phyloP scores from a whole-genome alignment of 2,888 invertebrate species.

The Nymphalis urticae region DNA sequence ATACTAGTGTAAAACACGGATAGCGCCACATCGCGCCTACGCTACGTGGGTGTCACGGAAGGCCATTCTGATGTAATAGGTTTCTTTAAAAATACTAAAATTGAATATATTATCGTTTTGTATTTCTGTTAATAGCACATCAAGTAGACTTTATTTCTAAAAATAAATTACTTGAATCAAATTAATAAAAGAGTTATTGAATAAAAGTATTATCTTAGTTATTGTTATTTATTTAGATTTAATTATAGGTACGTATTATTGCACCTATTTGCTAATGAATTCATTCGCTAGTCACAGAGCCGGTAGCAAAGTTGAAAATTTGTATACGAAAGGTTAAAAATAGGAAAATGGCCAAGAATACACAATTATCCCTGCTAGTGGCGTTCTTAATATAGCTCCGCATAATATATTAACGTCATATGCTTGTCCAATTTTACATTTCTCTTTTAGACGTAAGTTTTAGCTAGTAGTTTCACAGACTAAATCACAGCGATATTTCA shows the following conservation, averaged over 20 bases:
- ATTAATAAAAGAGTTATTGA: too few species aligned
- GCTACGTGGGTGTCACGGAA: constrained; percentile 52
- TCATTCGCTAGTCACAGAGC: background rate
- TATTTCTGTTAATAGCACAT: background rate
- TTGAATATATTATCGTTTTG: background rate
- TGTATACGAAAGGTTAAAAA: constrained; percentile 38
- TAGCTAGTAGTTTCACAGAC: background rate
- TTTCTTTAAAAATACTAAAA: constrained; percentile 20
- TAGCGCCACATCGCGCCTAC: constrained; percentile 48
- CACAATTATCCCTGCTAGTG: constrained; percentile 48
- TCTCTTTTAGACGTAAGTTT: constrained; percentile 21
- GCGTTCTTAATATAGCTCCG: constrained; percentile 52
- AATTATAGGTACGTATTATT: too few species aligned
- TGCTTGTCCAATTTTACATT: constrained; percentile 27
- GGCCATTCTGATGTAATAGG: constrained; percentile 35
- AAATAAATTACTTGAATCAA: too few species aligned
- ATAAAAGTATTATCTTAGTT: too few species aligned
- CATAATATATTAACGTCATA: constrained; percentile 48
- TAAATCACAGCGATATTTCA: constrained; percentile 18
- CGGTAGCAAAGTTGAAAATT: constrained; percentile 6
- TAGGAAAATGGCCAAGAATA: constrained; percentile 45
- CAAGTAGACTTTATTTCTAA: too few species aligned
- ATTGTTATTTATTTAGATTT: too few species aligned
- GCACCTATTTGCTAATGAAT: background rate
- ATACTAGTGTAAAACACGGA: constrained; percentile 59